Base-by-base conservation (phyloP, 2,888 invertebrate genomes). In the Acanthosepion pharaonis region DNA sequence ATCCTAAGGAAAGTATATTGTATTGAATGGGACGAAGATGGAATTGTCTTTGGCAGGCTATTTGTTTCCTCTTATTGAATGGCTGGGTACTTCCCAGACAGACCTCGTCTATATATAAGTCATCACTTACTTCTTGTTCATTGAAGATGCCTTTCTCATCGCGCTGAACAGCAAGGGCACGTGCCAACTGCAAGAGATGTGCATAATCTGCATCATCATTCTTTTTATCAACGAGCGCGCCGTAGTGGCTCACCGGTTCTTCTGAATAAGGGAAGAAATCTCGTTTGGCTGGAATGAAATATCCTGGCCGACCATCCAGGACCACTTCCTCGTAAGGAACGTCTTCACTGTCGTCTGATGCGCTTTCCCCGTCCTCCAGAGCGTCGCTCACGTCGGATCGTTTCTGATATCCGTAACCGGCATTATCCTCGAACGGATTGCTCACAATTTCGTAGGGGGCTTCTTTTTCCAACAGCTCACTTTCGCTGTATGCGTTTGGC, bases 321-420 rank as follows among this genome's bases (percentile, higher is more conserved):
- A 93, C 92, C 4, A 93, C 92, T 51, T 93, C 92, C n/a, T 93
- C 51, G 49, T 93, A 93, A n/a, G 92, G 92, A 28, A 93, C 53
- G 28, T 93, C 53, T 51, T 51, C 49, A 9, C 51, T 53, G 4
- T 51, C 51, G 23, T 93, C 92, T 23, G 28, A 25, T 1, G 15
- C n/a, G 28, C n/a, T 48, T 4, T 49, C 51, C n/a, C 28, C 49
- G 15, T 28, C n/a, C 28, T n/a, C 49, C 8, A 6, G n/a, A 9
- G 23, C 92, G n/a, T 93, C 92, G 3, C 15, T 49, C n/a, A 1
- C 92, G 92, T 20, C 20, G 11, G 53, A 5, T 49, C 92, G 49
- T 49, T 93, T 93, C n/a, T 93, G 51, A 28, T 93, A 93, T 1
- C 92, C 92, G 28, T 93, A 93, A 28, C 92, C 92, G 28, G 15